Percentiles rank a stretch among this genome's conserved stretches.
phyloP scores from a whole-genome alignment of 2,888 invertebrate species.

The Rosalia funebris region DNA sequence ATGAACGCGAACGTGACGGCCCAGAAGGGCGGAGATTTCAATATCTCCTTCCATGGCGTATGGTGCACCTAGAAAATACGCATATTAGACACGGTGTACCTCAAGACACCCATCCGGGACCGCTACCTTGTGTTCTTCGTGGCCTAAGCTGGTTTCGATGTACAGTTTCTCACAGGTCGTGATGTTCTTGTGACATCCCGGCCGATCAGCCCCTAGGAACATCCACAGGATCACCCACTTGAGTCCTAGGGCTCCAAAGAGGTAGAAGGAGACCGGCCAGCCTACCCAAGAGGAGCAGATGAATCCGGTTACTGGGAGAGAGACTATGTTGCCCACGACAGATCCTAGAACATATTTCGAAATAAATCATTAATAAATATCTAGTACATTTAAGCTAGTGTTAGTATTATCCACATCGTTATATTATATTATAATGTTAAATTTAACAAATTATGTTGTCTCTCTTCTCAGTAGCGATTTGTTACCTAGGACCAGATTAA shows the following conservation, averaged over 20 bases:
- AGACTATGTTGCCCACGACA: slow-evolving; percentile 81
- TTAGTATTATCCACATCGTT: too few relatives aligned
- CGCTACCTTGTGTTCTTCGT: slow-evolving; percentile 60
- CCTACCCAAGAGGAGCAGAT: slow-evolving; percentile 75
- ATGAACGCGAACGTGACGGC: slow-evolving; percentile 67
- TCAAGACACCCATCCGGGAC: neutral
- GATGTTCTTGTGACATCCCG: slow-evolving; percentile 70
- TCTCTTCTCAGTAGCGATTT: too few relatives aligned
- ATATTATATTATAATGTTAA: too few relatives aligned
- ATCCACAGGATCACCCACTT: slow-evolving; percentile 72
- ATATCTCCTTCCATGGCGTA: slow-evolving; percentile 80
- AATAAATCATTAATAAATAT: too few relatives aligned
- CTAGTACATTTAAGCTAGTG: too few relatives aligned
- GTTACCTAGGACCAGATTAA: too few relatives aligned
- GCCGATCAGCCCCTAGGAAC: slow-evolving; percentile 73
- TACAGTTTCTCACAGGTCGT: slow-evolving; percentile 72
- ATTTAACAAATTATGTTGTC: too few relatives aligned
- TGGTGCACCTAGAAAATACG: slow-evolving; percentile 3
- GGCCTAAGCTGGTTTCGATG: slow-evolving; percentile 66
- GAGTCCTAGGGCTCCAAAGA: slow-evolving; percentile 72
- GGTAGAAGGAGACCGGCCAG: slow-evolving; percentile 83
- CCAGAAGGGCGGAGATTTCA: slow-evolving; percentile 81
- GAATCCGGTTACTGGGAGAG: slow-evolving; percentile 77
- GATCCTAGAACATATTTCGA: too few relatives aligned
- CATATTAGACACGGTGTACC: neutral